A percentile compares a stretch with the other conserved stretches of the same genome.
phyloP scores from a whole-genome alignment of 2,888 invertebrate species.

The Tiliacea aurago region DNA sequence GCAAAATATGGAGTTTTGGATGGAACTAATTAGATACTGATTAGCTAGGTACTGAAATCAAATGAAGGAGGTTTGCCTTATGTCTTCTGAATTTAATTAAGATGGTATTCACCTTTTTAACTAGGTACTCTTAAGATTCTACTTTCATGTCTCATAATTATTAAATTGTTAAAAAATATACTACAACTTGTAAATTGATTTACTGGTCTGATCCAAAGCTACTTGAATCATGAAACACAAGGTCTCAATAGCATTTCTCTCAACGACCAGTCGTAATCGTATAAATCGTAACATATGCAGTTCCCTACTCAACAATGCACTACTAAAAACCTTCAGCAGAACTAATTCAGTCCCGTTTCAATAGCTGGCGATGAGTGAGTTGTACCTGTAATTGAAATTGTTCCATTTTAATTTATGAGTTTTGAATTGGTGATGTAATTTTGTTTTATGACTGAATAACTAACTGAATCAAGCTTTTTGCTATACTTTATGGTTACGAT shows the following conservation, averaged over 20 bases:
- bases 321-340: conserved; percentile 26
- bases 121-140: background rate
- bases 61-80: background rate
- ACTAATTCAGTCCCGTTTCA: conserved; percentile 50
- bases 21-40: background rate
- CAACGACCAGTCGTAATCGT: conserved; percentile 9
- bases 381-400: conserved; percentile 14
- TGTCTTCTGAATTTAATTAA: background rate
- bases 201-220: background rate
- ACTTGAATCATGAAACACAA: background rate
- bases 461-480: background rate
- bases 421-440: background rate
- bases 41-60: background rate
- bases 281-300: conserved; percentile 17
- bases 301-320: conserved; percentile 26
- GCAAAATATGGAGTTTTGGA: background rate
- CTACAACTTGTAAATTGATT: background rate
- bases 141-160: background rate
- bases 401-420: conserved; percentile 34
- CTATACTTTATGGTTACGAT: background rate
- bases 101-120: background rate
- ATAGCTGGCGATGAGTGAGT: conserved; percentile 34
- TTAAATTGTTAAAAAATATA: background rate
- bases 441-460: background rate
- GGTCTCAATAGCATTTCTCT: background rate